phyloP scores from a whole-genome alignment of 2,888 invertebrate species.

The Subacronicta megacephala region DNA sequence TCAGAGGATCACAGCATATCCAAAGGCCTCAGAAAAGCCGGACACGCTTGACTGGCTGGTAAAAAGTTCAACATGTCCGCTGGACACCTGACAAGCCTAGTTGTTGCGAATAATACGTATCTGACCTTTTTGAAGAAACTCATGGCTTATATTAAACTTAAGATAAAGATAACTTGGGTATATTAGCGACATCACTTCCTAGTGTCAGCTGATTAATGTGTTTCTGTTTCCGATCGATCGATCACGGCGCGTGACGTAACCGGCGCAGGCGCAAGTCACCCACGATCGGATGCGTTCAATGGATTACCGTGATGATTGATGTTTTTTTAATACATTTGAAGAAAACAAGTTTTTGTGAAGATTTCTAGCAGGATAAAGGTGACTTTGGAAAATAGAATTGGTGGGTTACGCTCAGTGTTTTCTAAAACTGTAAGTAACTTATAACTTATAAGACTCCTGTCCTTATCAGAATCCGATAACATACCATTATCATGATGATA shows the following conservation, averaged over 20 bases:
- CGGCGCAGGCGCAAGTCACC: conserved; percentile 35
- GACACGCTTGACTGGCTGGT: too few species aligned
- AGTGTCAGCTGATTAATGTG: conserved; percentile 57
- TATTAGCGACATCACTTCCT: conserved; percentile 51
- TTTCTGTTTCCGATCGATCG: conserved; percentile 58
- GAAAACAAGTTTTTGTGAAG: conserved; percentile 37
- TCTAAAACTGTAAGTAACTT: too few species aligned
- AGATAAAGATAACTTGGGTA: conserved; percentile 23
- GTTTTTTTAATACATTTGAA: conserved; percentile 35
- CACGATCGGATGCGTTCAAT: conserved; percentile 32
- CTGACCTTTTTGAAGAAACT: background rate
- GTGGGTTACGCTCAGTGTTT: background rate
- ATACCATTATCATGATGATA: too few species aligned
- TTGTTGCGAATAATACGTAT: too few species aligned
- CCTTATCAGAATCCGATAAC: too few species aligned
- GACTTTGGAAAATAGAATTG: conserved; percentile 5
- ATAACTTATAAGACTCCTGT: too few species aligned
- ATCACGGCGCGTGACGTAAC: conserved; percentile 56
- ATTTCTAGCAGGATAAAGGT: conserved; percentile 12
- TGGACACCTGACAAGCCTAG: too few species aligned
- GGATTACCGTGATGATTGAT: conserved; percentile 38
- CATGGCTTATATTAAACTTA: background rate
- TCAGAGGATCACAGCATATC: too few species aligned
- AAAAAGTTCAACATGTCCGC: too few species aligned
- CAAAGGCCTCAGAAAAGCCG: too few species aligned